Base-by-base conservation (phyloP, 30 jellyfish, hydroid and myxozoan species). In the Mastigias papua region DNA sequence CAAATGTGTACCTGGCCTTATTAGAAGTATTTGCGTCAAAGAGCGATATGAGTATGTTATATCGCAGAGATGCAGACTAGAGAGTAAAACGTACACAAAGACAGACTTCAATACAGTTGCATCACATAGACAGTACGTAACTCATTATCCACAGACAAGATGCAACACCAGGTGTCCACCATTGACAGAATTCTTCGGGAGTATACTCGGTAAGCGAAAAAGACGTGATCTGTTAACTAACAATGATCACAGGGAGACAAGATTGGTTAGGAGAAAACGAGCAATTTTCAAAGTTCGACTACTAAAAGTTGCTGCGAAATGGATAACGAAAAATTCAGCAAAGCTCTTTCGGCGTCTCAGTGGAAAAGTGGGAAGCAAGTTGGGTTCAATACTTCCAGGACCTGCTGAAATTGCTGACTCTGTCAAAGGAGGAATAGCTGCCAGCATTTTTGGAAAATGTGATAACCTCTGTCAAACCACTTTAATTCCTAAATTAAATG, bases 81-180 rank as follows among this genome's bases (percentile, higher is more conserved):
- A 58, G 23, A 25, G 79, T 19, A 81, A 80, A 37, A 34, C 21
- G 17, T 34, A 16, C 16, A 75, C 60, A 17, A 32, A 31, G 54
- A 57, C 81, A 1, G 92, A 79, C 32, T 34, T 69, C 26, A 54
- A 31, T 60, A 28, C 49, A 31, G 86, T 70, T 23, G 26, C 90
- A 3, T 51, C 69, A 20, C 37, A 57, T 11, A 74, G 34, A 17
- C 62, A 81, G 22, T 89, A 28, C 33, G 69, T 75, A 25, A 35
- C 88, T 11, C 37, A 67, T 63, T 29, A 31, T 54, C 70, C 78
- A 28, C 25, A 72, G 10, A 19, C 76, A 1, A 29, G 50, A 22
- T 89, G 97, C 87, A 19, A 54, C 46, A 80, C 92, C 42, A 73
- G 66, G 27, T 89, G 97, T 51, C 97, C 97, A 0, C 97, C 97